Base-by-base conservation (phyloP, 1,140 invertebrate genomes). In the Zaprionus capensis region DNA sequence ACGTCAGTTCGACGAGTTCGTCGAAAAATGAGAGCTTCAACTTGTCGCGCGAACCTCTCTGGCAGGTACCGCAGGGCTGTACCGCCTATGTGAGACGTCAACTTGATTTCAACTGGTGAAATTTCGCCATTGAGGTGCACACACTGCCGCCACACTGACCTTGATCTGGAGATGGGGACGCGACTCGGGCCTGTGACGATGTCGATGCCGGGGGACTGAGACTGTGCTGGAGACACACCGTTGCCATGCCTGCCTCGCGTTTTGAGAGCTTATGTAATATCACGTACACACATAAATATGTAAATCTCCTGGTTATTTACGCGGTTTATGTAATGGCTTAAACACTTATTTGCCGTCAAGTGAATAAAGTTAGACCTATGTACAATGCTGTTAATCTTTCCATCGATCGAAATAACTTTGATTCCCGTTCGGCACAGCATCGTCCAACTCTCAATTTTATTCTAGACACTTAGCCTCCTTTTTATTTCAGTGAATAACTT, bases 271-370 rank as follows among this genome's bases (percentile, higher is more conserved):
- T 79, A 79, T 79, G 77, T 64, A 79, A 79, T 64, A 49, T 49
- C 73, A 76, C 63, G 68, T 79, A 76, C 77, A 64, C 41, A 79
- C 58, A 65, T 55, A 64, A 46, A 63, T 67, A 71, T 63, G 63
- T 79, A 71, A 67, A 76, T 79, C 77, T 79, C 67, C 68, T 79
- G 62, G 56, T 78, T 75, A 46, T 78, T 78, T 78, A 78, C 75
- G 57, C 6, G 7, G 68, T 44, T 79, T 79, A 76, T 79, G 77
- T 57, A 79, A 79, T 76, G 77, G 24, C 17, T 14, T 59, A 70
- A 76, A 71, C 67, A 76, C 67, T 76, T 76, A 61, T 71, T 59
- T 58, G 36, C 67, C 41, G 28, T 31, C 53, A 64, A 76, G 26
- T 51, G 9, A 51, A 28, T 31, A 34, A 31, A 58, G 2, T 24